These are phyloP conservation scores for Zygothrica quintamaculata DNA, from an alignment of 2,888 invertebrate genomes.

Conservation along the genomic window DNA sequence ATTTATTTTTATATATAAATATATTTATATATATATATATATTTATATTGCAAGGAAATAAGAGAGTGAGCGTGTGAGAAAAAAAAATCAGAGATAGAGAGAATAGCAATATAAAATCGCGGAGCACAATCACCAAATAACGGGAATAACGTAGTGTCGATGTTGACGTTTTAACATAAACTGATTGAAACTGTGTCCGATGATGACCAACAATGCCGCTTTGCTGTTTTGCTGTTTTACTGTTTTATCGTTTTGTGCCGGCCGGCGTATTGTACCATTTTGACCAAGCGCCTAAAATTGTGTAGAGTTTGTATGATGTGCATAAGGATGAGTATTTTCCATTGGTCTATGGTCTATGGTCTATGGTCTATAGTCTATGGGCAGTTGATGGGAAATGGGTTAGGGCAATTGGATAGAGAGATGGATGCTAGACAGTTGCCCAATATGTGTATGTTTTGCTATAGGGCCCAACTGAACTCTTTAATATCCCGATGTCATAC, in stretches of 20 bases:
- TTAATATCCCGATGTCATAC: conserved; percentile 56
- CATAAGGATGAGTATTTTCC: conserved; percentile 32
- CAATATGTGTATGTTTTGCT: conserved; percentile 54
- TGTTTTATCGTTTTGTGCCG: background rate
- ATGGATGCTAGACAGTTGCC: conserved; percentile 45
- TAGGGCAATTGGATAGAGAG: no score
- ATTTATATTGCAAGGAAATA: no score
- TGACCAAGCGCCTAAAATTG: conserved; percentile 70
- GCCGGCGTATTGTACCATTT: conserved; percentile 41
- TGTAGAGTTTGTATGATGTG: conserved; percentile 71
- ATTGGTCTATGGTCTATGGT: no score
- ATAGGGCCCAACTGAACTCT: conserved; percentile 60
- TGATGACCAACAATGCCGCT: conserved; percentile 37
- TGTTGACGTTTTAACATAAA: conserved; percentile 72
- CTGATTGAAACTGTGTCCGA: conserved; percentile 75
- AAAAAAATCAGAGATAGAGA: conserved; percentile 9
- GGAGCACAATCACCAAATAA: background rate
- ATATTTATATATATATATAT: no score
- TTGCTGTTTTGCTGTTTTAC: no score
- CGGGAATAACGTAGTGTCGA: conserved; percentile 65
- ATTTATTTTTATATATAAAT: no score
- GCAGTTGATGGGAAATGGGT: no score
- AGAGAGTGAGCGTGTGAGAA: background rate
- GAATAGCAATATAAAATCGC: conserved; percentile 16
- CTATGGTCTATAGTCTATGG: no score